Conservation (phyloP, 2,113 vertebrate species). For the Brachyhypopomus gauderio region DNA sequence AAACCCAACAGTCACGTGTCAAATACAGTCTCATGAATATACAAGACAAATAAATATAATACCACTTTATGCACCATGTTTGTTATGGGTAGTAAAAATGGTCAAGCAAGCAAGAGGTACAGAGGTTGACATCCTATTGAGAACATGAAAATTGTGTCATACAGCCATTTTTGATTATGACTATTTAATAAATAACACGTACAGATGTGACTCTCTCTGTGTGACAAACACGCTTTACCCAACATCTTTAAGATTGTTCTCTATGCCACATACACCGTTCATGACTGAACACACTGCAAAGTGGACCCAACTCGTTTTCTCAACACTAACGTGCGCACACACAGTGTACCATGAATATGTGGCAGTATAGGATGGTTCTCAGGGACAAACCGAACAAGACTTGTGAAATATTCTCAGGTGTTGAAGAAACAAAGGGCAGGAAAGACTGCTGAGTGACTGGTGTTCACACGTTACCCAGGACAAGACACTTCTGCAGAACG, state of each 20-base stretch:
- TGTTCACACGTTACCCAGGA: background rate
- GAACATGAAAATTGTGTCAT: background rate
- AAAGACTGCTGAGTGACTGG: background rate
- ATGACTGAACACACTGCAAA: background rate
- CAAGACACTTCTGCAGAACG: background rate
- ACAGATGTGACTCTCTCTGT: background rate
- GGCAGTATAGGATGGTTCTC: background rate
- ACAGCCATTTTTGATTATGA: background rate
- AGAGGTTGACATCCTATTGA: conserved; percentile 22
- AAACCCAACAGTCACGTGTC: conserved; percentile 20
- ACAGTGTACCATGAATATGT: background rate
- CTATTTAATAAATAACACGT: background rate
- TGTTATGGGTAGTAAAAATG: conserved; percentile 25
- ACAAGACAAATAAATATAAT: conserved; percentile 43
- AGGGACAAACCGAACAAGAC: too few species aligned
- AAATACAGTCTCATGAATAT: conserved; percentile 43
- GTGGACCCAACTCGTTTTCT: background rate
- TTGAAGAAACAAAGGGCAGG: background rate
- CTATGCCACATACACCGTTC: background rate
- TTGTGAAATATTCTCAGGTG: conserved; percentile 2
- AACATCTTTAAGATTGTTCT: background rate
- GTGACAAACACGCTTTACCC: background rate
- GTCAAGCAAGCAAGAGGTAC: conserved; percentile 37
- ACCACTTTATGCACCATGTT: background rate
- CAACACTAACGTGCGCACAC: background rate